These are phyloP conservation scores for Leptocoma aspasia DNA, from an alignment of 2,113 vertebrate genomes.

Conservation along the genomic window DNA sequence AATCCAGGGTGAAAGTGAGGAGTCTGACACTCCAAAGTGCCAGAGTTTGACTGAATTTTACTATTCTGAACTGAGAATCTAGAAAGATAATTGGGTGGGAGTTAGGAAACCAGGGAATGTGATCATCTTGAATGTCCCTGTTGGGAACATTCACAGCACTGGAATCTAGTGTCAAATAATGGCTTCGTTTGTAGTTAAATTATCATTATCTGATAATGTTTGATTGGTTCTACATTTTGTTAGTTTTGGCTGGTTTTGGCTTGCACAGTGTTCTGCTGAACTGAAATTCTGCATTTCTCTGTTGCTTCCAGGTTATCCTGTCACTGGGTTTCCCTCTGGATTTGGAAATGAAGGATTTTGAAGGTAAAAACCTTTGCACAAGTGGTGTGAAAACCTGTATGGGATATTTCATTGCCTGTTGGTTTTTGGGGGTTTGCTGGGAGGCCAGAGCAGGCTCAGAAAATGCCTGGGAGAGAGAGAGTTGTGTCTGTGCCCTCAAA, in stretches of 20 bases:
- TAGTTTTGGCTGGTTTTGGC: background rate
- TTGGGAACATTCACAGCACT: background rate
- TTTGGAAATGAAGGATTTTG: constrained; percentile 63
- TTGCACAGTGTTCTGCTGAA: background rate
- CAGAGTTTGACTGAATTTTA: background rate
- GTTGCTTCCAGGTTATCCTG: constrained; percentile 39
- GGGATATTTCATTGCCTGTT: accelerated
- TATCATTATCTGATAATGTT: background rate
- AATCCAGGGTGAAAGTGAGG: background rate
- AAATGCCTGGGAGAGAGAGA: background rate
- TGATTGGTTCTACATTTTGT: background rate
- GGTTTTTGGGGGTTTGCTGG: background rate
- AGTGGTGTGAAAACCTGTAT: background rate
- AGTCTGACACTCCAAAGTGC: background rate
- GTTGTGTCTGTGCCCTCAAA: accelerated
- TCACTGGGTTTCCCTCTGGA: constrained; percentile 36
- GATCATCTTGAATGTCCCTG: background rate
- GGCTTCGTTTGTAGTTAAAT: background rate
- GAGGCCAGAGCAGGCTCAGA: background rate
- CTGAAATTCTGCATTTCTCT: background rate
- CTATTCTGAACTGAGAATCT: background rate
- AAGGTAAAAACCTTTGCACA: constrained; percentile 31
- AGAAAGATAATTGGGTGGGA: background rate
- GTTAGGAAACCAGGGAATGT: background rate
- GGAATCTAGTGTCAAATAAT: background rate